Conservation (phyloP, 2,797 vertebrate genomes). For the Lutjanus campechanus region DNA sequence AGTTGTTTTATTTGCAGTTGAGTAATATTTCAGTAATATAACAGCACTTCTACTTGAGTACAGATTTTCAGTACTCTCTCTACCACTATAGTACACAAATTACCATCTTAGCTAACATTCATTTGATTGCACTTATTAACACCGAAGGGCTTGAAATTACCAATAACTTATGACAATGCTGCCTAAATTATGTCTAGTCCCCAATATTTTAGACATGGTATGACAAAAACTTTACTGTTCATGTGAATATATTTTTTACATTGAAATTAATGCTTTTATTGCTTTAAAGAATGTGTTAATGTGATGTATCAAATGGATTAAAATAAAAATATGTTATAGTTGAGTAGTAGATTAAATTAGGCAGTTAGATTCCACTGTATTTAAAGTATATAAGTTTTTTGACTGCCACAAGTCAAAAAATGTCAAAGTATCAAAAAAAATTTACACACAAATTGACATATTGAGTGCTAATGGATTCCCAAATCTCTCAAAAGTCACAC, state of each 20-base stretch:
- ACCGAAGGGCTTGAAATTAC: not conserved
- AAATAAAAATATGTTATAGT: not conserved
- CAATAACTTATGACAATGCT: not conserved
- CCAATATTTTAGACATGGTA: not conserved
- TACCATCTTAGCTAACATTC: not conserved
- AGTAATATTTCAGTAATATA: no score
- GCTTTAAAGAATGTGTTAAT: not conserved
- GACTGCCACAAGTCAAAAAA: not conserved
- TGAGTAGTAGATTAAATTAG: not conserved
- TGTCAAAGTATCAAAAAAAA: not conserved
- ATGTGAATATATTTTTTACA: not conserved
- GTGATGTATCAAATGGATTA: not conserved
- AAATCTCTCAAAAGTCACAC: not conserved
- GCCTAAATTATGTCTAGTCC: not conserved
- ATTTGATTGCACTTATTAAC: not conserved
- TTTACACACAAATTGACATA: not conserved
- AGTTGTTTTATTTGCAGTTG: no score
- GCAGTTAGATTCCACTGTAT: not conserved
- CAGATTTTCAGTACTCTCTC: no score
- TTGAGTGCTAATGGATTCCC: not conserved
- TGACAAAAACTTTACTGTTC: not conserved
- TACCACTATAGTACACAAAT: not conserved
- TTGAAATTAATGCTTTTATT: not conserved
- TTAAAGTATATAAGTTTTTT: not conserved
- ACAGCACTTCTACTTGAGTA: no score